Conservation (phyloP, 2,797 vertebrate genomes). For the Pteropus rufus region DNA sequence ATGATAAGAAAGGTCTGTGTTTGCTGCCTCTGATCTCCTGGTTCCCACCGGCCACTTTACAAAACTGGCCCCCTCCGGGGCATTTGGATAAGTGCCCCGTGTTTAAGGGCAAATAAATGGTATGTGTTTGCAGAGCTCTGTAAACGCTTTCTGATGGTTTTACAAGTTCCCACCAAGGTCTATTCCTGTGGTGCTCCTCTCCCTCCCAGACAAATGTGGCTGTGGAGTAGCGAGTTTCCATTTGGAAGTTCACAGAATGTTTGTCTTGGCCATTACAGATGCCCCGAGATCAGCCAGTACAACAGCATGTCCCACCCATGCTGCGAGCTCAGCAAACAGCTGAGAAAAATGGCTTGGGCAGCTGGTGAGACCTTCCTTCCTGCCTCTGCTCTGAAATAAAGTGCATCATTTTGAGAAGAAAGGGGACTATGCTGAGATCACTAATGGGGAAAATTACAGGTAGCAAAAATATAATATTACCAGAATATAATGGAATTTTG, state of each 20-base stretch:
- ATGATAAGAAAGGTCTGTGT: neutral
- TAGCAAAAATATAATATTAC: neutral
- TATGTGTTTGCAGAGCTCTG: neutral
- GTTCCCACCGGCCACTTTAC: neutral
- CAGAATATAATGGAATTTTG: no score
- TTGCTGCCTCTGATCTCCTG: neutral
- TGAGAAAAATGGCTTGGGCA: neutral
- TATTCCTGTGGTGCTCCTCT: neutral
- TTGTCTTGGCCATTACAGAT: neutral
- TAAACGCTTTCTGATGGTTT: neutral
- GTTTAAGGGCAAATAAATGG: neutral
- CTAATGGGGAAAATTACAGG: neutral
- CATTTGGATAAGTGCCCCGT: neutral
- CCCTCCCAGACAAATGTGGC: fast-evolving
- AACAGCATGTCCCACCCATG: neutral
- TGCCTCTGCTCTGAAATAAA: neutral
- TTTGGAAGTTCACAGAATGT: neutral
- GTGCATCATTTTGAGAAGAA: neutral
- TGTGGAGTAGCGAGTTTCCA: neutral
- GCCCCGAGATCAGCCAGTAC: neutral
- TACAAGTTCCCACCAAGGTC: neutral
- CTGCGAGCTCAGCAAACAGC: neutral
- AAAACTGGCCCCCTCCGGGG: neutral
- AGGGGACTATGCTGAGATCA: neutral
- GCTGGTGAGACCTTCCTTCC: neutral